Conservation (phyloP, 1,140 invertebrate genomes). For the Drosophila azteca region DNA sequence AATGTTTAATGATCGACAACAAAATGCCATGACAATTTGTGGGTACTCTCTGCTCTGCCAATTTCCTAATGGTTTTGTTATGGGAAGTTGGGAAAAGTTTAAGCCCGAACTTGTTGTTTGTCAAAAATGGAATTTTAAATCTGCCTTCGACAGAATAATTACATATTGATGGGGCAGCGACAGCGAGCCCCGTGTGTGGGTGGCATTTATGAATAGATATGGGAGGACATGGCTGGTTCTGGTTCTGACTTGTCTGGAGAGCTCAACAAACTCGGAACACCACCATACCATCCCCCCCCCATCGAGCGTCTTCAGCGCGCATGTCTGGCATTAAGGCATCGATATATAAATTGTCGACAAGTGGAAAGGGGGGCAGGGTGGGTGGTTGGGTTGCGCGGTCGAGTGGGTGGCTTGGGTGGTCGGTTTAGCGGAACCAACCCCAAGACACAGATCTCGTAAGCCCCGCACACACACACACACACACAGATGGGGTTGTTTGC, state of each 20-base stretch:
- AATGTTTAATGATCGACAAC: constrained; percentile 55
- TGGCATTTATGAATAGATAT: constrained; percentile 73
- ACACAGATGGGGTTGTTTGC: constrained; percentile 63
- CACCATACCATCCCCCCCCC: constrained; percentile 6
- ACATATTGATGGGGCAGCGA: constrained; percentile 61
- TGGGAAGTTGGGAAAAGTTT: constrained; percentile 10
- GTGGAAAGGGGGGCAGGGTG: constrained; percentile 22
- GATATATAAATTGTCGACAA: constrained; percentile 59
- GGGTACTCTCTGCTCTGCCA: constrained; percentile 32
- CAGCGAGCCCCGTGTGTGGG: constrained; percentile 22
- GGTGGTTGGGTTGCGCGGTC: background rate
- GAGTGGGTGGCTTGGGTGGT: constrained; percentile 12
- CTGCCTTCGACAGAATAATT: constrained; percentile 60
- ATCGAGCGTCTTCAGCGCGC: constrained; percentile 62
- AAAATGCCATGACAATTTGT: constrained; percentile 57
- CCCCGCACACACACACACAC: constrained; percentile 37
- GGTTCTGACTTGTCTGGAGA: constrained; percentile 41
- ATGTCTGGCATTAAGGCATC: constrained; percentile 65
- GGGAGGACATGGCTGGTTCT: constrained; percentile 24
- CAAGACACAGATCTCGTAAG: constrained; percentile 77
- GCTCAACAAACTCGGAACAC: constrained; percentile 55
- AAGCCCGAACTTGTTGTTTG: constrained; percentile 58
- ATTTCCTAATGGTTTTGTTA: constrained; percentile 42
- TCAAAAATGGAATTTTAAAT: constrained; percentile 71
- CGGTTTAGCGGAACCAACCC: constrained; percentile 61